A percentile compares a stretch with the other conserved stretches of the same genome.
Conservation (phyloP, 2,113 vertebrate species). For the Etia nguti region DNA sequence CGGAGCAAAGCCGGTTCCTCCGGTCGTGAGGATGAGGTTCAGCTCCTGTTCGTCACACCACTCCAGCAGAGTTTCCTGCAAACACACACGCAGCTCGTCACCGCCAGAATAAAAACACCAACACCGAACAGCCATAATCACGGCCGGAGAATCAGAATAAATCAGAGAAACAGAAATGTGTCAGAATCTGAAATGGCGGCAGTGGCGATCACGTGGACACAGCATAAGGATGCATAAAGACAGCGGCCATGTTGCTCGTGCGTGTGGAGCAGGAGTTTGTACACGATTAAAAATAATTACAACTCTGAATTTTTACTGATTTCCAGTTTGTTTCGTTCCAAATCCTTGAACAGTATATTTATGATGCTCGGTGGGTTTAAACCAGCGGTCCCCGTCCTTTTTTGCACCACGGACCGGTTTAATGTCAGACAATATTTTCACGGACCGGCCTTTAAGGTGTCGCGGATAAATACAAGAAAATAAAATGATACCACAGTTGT, state of each 20-base stretch:
- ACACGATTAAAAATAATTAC: background rate
- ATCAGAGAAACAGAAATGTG: background rate
- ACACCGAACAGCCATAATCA: fast-evolving
- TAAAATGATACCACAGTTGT: no score
- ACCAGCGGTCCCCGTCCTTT: no score
- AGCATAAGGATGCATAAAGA: background rate
- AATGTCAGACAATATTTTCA: no score
- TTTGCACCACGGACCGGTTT: no score
- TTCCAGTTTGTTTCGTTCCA: background rate
- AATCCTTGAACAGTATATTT: background rate
- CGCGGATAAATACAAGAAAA: no score
- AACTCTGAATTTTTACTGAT: background rate
- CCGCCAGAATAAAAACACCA: background rate
- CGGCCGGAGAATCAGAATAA: background rate
- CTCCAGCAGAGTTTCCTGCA: conserved; percentile 91
- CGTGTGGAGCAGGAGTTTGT: background rate
- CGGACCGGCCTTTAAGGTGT: no score
- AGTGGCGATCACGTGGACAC: background rate
- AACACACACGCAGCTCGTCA: conserved; percentile 7
- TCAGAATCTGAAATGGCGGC: background rate
- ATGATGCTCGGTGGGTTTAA: background rate
- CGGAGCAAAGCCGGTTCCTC: conserved; percentile 97
- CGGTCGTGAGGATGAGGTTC: conserved; percentile 97
- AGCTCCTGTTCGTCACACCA: conserved; percentile 98
- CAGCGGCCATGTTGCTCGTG: background rate